These are phyloP conservation scores for Leptobrachium ailaonicum DNA, from an alignment of 2,113 vertebrate genomes.

Conservation along the genomic window DNA sequence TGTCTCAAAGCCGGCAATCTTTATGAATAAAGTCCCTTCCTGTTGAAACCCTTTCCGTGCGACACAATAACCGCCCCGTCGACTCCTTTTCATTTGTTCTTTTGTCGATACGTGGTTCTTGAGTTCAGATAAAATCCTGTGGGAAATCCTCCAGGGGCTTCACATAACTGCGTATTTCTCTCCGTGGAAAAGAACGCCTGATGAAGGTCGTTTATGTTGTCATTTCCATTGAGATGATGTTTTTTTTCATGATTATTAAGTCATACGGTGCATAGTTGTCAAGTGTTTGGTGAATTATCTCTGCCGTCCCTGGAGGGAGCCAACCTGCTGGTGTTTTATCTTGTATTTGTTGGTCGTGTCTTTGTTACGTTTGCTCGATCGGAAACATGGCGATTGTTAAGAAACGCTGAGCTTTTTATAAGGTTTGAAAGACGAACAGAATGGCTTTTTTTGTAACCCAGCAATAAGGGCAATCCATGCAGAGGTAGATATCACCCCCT, in stretches of 20 bases:
- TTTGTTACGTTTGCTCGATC: slow-evolving; percentile 14
- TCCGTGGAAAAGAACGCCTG: slow-evolving; percentile 9
- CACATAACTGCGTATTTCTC: slow-evolving; percentile 12
- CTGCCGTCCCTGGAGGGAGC: slow-evolving; percentile 25
- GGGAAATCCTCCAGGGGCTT: background rate
- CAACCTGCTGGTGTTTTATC: slow-evolving; percentile 29
- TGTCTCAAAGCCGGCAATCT: slow-evolving; percentile 1
- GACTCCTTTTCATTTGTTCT: slow-evolving; percentile 10
- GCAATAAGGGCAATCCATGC: background rate
- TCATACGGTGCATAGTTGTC: slow-evolving; percentile 30
- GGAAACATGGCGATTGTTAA: background rate
- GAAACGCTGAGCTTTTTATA: background rate
- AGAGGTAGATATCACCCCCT: no score
- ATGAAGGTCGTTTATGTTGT: slow-evolving; percentile 44
- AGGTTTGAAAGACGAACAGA: background rate
- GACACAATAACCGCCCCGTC: background rate
- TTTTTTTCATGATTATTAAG: slow-evolving; percentile 40
- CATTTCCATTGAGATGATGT: slow-evolving; percentile 39
- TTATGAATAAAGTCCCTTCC: background rate
- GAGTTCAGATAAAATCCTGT: slow-evolving; percentile 2
- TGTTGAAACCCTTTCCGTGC: slow-evolving; percentile 1
- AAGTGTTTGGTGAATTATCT: slow-evolving; percentile 40
- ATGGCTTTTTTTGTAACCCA: background rate
- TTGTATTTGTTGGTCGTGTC: slow-evolving; percentile 14
- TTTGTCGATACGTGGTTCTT: slow-evolving; percentile 17